Conservation (phyloP, 1,140 invertebrate species). For the Drosophila pandora region DNA sequence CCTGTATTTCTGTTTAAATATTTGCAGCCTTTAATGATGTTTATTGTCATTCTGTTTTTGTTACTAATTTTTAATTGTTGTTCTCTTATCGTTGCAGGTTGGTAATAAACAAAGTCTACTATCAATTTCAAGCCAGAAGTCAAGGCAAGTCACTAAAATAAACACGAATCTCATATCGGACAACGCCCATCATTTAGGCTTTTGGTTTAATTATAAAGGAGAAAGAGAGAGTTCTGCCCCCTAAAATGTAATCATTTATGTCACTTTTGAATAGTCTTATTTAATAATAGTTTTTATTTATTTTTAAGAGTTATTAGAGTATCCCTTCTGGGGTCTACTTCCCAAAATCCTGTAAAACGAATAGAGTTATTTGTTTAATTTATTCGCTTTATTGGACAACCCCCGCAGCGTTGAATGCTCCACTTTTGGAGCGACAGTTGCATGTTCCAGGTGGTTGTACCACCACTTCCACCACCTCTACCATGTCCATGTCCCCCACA, state of each 20-base stretch:
- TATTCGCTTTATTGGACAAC: constrained; percentile 17
- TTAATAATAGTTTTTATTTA: neutral
- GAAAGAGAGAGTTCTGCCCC: neutral
- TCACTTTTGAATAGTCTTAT: too few relatives aligned
- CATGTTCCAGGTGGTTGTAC: constrained; percentile 45
- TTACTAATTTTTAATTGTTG: constrained; percentile 21
- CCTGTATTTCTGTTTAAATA: constrained; percentile 31
- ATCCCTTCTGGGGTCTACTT: neutral
- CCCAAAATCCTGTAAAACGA: neutral
- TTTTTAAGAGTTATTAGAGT: neutral
- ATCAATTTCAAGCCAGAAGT: constrained; percentile 18
- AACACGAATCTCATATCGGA: constrained; percentile 11
- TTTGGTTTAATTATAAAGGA: constrained; percentile 28
- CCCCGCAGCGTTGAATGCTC: constrained; percentile 43
- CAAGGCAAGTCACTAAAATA: constrained; percentile 15
- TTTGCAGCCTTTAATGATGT: constrained; percentile 35
- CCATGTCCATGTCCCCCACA: constrained; percentile 4
- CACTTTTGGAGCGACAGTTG: constrained; percentile 32
- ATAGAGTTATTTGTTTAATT: constrained; percentile 6
- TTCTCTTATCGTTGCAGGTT: constrained; percentile 54
- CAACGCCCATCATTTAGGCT: constrained; percentile 32
- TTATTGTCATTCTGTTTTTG: constrained; percentile 23
- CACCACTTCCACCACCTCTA: neutral
- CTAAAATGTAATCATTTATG: neutral
- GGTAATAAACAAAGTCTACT: constrained; percentile 46